Evolutionary conservation across 1,140 invertebrate species (phyloP).

Genomic region (Penaeus indicus): DNA sequence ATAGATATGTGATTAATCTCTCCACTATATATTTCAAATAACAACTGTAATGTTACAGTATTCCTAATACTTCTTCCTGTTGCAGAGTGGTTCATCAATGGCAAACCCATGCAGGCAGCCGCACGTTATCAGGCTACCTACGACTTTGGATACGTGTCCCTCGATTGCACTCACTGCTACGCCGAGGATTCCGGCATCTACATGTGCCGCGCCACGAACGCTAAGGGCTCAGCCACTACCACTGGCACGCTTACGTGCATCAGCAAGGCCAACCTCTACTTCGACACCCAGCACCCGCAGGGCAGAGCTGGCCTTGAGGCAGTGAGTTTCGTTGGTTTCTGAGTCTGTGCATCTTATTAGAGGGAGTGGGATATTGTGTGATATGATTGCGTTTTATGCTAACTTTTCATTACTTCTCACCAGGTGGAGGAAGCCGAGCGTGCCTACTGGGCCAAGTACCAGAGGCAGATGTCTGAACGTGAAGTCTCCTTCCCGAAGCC

Average conservation of each 20-base stretch:
- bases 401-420: neutral
- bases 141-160: conserved; percentile 88
- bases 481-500: conserved; percentile 88
- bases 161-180: conserved; percentile 86
- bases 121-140: conserved; percentile 87
- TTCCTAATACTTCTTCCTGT: neutral
- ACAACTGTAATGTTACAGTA: no score
- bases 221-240: conserved; percentile 88
- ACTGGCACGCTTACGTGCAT: conserved; percentile 81
- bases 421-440: conserved; percentile 75
- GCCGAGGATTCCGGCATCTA: conserved; percentile 92
- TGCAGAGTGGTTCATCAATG: conserved; percentile 89
- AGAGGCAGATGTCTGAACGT: conserved; percentile 76
- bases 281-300: conserved; percentile 90
- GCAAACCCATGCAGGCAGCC: conserved; percentile 83
- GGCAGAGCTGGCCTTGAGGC: conserved; percentile 85
- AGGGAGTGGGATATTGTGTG: neutral
- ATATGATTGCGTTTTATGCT: conserved; percentile 60
- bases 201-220: conserved; percentile 92
- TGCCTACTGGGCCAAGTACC: conserved; percentile 70
- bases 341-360: neutral
- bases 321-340: conserved; percentile 71
- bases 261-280: conserved; percentile 66
- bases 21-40: no score
- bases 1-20: no score